Percentiles rank a stretch among this genome's conserved stretches.
phyloP scores from a whole-genome alignment of 1,140 invertebrate genomes.

The Aphaenogaster floridana region DNA sequence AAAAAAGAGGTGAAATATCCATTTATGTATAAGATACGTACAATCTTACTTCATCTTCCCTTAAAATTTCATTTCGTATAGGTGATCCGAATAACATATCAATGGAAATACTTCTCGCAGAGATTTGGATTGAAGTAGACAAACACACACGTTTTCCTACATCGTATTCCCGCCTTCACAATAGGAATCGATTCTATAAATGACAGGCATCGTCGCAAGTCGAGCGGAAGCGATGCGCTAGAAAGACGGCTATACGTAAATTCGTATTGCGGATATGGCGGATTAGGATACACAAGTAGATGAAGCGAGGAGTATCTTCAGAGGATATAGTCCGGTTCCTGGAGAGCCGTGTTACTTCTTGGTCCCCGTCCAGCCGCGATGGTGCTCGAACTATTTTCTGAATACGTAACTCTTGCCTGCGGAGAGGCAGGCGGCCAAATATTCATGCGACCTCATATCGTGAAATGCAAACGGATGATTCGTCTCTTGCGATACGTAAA shows the following conservation, averaged over 20 bases:
- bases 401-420: slow-evolving; percentile 67
- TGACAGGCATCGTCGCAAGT: slow-evolving; percentile 38
- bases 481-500: slow-evolving; percentile 73
- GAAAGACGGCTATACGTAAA: slow-evolving; percentile 9
- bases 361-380: slow-evolving; percentile 68
- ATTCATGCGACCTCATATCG: slow-evolving; percentile 80
- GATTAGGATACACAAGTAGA: slow-evolving; percentile 44
- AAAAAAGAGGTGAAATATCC: neutral
- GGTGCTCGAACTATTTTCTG: slow-evolving; percentile 65
- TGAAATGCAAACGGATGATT: slow-evolving; percentile 74
- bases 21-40: neutral
- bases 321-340: slow-evolving; percentile 54
- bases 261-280: slow-evolving; percentile 38
- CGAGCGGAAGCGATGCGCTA: neutral
- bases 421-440: slow-evolving; percentile 79
- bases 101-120: neutral
- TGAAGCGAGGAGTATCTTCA: slow-evolving; percentile 33
- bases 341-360: slow-evolving; percentile 55
- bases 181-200: slow-evolving; percentile 50
- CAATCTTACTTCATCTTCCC: neutral
- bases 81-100: slow-evolving; percentile 7
- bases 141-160: slow-evolving; percentile 15
- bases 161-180: neutral
- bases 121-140: neutral
- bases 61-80: slow-evolving; percentile 19